These are phyloP conservation scores for Tychaedon coryphoeus DNA, from an alignment of 2,113 vertebrate genomes.

Conservation along the genomic window DNA sequence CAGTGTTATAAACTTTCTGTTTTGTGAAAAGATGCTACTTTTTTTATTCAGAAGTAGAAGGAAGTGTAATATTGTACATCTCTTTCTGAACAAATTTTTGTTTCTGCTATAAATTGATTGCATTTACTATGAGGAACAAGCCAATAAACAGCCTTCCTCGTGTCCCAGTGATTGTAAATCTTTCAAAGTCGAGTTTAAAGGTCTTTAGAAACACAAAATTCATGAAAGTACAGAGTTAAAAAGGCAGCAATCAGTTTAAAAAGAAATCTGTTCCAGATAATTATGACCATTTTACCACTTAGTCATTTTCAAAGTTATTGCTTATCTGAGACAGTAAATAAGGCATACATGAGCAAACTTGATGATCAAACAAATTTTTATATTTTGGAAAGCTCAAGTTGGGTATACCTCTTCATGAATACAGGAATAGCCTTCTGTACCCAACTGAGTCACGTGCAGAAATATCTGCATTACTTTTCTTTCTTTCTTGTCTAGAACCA, in stretches of 20 bases:
- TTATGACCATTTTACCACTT: background rate
- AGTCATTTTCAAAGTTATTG: background rate
- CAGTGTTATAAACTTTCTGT: background rate
- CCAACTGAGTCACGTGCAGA: background rate
- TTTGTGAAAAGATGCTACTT: background rate
- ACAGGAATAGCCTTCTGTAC: background rate
- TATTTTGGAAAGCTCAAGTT: background rate
- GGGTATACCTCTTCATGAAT: background rate
- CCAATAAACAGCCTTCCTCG: background rate
- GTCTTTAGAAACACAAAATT: background rate
- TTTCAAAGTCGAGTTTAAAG: background rate
- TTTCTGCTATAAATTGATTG: background rate
- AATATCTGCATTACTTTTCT: background rate
- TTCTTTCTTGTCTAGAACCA: background rate
- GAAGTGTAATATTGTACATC: background rate
- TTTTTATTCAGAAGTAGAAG: background rate
- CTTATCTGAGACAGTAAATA: background rate
- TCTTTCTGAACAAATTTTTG: background rate
- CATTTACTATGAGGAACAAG: background rate
- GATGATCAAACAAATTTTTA: background rate
- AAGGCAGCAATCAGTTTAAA: background rate
- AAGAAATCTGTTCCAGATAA: background rate
- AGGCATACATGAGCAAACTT: background rate
- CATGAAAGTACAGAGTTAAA: background rate
- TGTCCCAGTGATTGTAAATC: background rate